phyloP scores from a whole-genome alignment of 2,113 vertebrate species.

The Chroicocephalus ridibundus region DNA sequence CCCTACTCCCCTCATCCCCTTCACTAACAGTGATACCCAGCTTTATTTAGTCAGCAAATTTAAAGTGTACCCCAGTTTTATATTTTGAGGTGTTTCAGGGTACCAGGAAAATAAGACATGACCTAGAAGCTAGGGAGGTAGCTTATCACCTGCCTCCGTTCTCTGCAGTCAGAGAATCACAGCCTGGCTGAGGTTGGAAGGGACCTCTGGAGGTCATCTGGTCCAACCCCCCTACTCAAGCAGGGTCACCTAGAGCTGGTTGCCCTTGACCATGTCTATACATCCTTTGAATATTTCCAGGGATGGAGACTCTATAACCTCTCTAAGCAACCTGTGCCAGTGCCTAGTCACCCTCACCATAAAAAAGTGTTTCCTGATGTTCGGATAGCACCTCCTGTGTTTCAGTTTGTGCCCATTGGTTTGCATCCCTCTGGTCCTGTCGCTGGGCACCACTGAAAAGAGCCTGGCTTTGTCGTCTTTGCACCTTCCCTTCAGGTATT shows the following conservation, averaged over 20 bases:
- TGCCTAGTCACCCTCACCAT: neutral
- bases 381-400: neutral
- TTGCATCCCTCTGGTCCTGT: neutral
- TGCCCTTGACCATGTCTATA: neutral
- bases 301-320: neutral
- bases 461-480: neutral
- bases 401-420: neutral
- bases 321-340: neutral
- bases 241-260: neutral
- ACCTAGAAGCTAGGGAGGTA: neutral
- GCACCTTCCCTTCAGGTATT: neutral
- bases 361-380: neutral
- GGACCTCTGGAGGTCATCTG: neutral
- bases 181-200: neutral
- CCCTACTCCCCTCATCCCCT: neutral
- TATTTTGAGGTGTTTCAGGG: neutral
- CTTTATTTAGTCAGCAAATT: neutral
- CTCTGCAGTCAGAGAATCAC: neutral
- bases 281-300: neutral
- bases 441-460: neutral
- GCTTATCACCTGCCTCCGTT: neutral
- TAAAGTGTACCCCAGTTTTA: neutral
- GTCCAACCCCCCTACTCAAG: neutral
- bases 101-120: neutral
- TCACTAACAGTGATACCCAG: neutral